Evolutionary conservation across 1,140 invertebrate species (phyloP), one percentile per base, ranked within the genome.

Genomic region (Trichomalopsis sarcophagae): DNA sequence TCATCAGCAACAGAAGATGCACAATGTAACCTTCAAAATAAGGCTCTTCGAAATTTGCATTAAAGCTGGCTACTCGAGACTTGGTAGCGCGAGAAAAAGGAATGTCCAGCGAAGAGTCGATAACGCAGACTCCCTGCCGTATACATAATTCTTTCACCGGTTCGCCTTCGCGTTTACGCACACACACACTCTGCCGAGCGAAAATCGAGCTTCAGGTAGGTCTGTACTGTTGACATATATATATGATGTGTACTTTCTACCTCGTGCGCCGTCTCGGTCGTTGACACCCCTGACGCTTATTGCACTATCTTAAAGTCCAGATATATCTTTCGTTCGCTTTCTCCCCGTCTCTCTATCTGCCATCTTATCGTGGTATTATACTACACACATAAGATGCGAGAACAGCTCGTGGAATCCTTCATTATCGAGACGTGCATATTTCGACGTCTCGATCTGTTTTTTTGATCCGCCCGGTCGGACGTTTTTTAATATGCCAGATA

Each of bases 141-240:
- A 9, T 9, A 62, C 21, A 62, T 5, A 62, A 62, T 62, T 62
- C 55, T 62, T 62, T 62, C 21, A 3, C 6, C 21, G 17, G 17
- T 62, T 62, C 6, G 14, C 17, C 7, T 2, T n/a, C 55, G 21
- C 5, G 40, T 9, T 44, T 44, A 10, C 40, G 10, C 9, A 62
- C 17, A 62, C 17, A 62, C 17, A 62, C 4, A n/a, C 40, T 44
- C 40, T 44, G 1, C 40, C 17, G 55, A 62, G 55, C 6, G 2
- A 62, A 62, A 62, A n/a, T 62, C 55, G 55, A 62, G 55, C 55
- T 62, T 62, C 55, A 62, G 55, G 55, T 62, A 62, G 55, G 55
- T n/a, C 14, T 62, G 6, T n/a, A 3, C 17, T 62, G 50, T 17
- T 55, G 50, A 55, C 17, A 62, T 62, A 62, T 17, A 62, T 17